phyloP scores from a whole-genome alignment of 2,888 invertebrate species.

The Heliconius erato region DNA sequence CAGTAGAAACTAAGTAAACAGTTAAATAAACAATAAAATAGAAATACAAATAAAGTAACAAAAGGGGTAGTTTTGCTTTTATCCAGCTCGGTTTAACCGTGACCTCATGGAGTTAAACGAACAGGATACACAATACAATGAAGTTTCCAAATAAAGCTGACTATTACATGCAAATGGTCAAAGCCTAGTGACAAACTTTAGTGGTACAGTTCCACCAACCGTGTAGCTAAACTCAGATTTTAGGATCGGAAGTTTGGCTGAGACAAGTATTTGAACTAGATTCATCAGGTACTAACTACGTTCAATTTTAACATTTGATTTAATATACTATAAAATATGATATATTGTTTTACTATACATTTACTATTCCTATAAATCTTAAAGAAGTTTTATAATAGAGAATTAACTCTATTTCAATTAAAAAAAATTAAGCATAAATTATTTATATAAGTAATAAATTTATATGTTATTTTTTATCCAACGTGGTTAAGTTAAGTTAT shows the following conservation, averaged over 20 bases:
- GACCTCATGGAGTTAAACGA: conserved; percentile 32
- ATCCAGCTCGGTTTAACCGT: conserved; percentile 37
- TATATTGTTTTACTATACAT: no score
- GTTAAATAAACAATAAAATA: conserved; percentile 21
- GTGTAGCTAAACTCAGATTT: conserved; percentile 12
- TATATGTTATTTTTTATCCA: not conserved
- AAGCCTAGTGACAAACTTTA: conserved; percentile 32
- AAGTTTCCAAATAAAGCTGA: conserved; percentile 41
- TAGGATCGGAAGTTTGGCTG: conserved; percentile 19
- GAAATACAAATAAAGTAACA: conserved; percentile 35
- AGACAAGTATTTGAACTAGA: not conserved
- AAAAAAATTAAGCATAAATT: no score
- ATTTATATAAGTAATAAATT: no score
- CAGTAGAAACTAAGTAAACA: not conserved
- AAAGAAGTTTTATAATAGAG: not conserved
- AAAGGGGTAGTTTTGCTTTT: conserved; percentile 36
- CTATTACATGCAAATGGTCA: conserved; percentile 41
- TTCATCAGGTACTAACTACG: not conserved
- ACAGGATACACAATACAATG: conserved; percentile 38
- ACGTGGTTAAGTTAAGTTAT: not conserved
- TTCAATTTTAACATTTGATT: not conserved
- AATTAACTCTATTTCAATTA: not conserved
- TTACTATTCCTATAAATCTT: not conserved
- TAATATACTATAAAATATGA: no score
- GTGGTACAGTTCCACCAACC: conserved; percentile 12